A percentile compares a stretch with the other conserved stretches of the same genome.
phyloP scores from a whole-genome alignment of 2,113 vertebrate genomes.

The Otolemur garnettii region DNA sequence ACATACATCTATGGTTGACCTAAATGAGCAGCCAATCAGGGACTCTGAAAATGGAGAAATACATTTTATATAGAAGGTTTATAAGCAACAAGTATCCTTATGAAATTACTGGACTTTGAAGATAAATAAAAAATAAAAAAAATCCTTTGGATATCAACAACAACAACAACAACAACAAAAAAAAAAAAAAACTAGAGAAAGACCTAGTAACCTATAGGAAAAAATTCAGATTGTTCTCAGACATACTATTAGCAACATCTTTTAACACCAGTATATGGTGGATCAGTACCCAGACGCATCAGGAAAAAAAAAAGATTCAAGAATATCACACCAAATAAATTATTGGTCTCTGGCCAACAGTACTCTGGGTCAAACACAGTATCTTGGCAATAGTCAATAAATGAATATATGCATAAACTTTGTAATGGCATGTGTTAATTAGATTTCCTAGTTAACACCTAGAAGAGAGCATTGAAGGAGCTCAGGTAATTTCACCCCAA shows the following conservation, averaged over 20 bases:
- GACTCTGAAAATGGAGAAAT: too few relatives aligned
- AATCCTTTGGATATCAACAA: neutral
- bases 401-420: neutral
- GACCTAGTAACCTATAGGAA: neutral
- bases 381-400: neutral
- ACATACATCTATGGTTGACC: too few relatives aligned
- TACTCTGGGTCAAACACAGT: neutral
- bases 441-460: neutral
- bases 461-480: neutral
- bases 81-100: neutral
- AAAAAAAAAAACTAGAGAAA: neutral
- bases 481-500: too few relatives aligned
- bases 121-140: neutral
- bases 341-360: neutral
- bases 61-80: neutral
- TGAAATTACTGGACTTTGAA: conserved; percentile 6
- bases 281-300: neutral
- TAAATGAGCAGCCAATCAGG: too few relatives aligned
- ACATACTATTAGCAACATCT: neutral
- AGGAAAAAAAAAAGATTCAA: neutral
- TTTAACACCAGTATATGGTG: neutral
- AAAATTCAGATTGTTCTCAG: neutral
- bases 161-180: too few relatives aligned
- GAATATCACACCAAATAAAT: neutral
- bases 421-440: neutral